Percentiles rank a stretch among this genome's conserved stretches.
Conservation (phyloP, 2,888 invertebrate genomes). For the Andrena fulva region DNA sequence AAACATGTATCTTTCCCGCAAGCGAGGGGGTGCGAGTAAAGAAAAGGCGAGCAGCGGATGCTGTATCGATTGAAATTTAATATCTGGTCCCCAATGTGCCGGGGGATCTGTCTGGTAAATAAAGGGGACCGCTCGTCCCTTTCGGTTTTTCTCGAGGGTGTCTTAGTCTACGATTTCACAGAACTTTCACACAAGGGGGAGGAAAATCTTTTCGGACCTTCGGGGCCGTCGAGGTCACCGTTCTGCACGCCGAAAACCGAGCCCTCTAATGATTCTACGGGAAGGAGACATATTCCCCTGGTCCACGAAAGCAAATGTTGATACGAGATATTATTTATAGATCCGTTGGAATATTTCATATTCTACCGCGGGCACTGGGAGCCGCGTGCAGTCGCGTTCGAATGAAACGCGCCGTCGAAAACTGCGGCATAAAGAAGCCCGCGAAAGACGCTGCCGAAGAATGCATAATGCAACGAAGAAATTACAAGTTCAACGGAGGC, state of each 20-base stretch:
- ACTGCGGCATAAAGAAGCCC: constrained; percentile 39
- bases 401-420: constrained; percentile 23
- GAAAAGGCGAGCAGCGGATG: constrained; percentile 74
- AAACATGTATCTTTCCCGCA: constrained; percentile 71
- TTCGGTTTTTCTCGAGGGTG: constrained; percentile 51
- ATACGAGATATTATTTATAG: constrained; percentile 6
- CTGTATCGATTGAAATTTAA: constrained; percentile 83
- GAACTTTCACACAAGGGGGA: constrained; percentile 31
- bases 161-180: constrained; percentile 57
- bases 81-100: constrained; percentile 77
- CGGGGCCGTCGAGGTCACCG: constrained; percentile 14
- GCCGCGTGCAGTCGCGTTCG: neutral
- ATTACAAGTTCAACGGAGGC: constrained; percentile 53
- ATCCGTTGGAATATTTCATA: neutral
- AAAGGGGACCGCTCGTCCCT: constrained; percentile 72
- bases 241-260: neutral
- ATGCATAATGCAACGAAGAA: constrained; percentile 55
- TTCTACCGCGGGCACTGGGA: neutral
- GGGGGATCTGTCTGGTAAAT: constrained; percentile 79
- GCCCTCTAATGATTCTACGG: neutral
- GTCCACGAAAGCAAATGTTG: neutral
- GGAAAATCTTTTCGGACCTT: constrained; percentile 35
- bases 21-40: constrained; percentile 65
- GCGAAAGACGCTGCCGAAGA: constrained; percentile 35
- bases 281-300: neutral